Evolutionary conservation across 2,888 invertebrate genomes (phyloP), one percentile per base, ranked within the genome.

Genomic region (Ectemnius lituratus): DNA sequence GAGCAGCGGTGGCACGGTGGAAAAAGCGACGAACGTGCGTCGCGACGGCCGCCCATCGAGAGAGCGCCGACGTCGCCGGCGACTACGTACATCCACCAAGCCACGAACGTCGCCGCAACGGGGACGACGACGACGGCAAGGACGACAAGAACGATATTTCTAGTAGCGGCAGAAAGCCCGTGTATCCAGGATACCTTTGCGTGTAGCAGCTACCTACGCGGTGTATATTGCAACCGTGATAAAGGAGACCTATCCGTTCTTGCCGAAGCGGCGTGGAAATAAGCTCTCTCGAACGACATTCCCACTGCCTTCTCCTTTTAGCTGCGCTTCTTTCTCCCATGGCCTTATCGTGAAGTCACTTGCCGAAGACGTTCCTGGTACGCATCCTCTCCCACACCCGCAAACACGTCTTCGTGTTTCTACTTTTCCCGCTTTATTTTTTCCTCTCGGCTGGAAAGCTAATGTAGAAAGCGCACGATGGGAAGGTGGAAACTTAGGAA

Each of bases 191-290:
- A 76, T 83, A 83, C 81, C 81, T 83, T 83, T 75, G 76, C 82
- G 70, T 78, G 64, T 61, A 64, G 49, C 67, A 65, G 67, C 79
- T 52, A 79, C 81, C 81, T 83, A 75, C 68, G 74, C 46, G 70
- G 75, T 77, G 80, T 83, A 83, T 83, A 83, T 84, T 80, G 83
- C 81, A 56, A 49, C 49, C 65, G 83, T 84, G 84, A 84, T 82
- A 84, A 84, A 84, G 80, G 81, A 77, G 81, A 78, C 75, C 81
- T 79, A 84, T 84, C 75, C 83, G 76, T 84, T 83, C 80, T 81
- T 84, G 73, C 77, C 80, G 81, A 81, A 83, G 84, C 64, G 79
- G 68, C 76, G 78, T 78, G 84, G 84, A 84, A 84, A 84, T 84
- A 84, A 84, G 82, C 83, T 84, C 81, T 73, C 74, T 62, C 78